These are phyloP conservation scores for Syrrhaptes paradoxus DNA, from an alignment of 2,113 vertebrate genomes.

Conservation along the genomic window DNA sequence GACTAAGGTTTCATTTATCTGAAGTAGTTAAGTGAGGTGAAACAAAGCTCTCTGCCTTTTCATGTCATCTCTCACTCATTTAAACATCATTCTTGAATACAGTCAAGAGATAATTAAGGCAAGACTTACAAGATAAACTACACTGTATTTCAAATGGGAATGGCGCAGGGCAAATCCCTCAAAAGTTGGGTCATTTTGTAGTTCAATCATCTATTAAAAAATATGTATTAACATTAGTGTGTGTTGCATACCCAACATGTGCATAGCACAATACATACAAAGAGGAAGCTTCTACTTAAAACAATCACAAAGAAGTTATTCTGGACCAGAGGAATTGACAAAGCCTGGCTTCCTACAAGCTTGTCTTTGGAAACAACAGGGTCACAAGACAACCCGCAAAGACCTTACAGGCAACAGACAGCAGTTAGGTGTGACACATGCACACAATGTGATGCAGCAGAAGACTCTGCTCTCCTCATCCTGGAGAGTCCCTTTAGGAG, in stretches of 20 bases:
- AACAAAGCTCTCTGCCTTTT: conserved; percentile 76
- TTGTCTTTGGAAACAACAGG: neutral
- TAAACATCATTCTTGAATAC: conserved; percentile 68
- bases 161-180: neutral
- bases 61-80: conserved; percentile 67
- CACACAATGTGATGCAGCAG: neutral
- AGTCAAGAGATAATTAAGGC: conserved; percentile 75
- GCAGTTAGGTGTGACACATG: neutral
- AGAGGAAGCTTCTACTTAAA: neutral
- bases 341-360: neutral
- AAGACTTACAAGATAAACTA: neutral
- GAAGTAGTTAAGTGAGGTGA: conserved; percentile 72
- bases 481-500: neutral
- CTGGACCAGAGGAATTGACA: neutral
- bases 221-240: neutral
- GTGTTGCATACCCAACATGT: neutral
- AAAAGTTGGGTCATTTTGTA: neutral
- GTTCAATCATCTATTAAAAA: neutral
- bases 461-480: neutral
- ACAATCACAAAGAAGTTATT: neutral
- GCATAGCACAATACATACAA: neutral
- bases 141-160: neutral
- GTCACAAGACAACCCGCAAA: neutral
- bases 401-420: neutral
- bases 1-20: conserved; percentile 80